A percentile compares a stretch with the other conserved stretches of the same genome.
Conservation (phyloP, 2,797 vertebrate species). For the Mus minutoides region DNA sequence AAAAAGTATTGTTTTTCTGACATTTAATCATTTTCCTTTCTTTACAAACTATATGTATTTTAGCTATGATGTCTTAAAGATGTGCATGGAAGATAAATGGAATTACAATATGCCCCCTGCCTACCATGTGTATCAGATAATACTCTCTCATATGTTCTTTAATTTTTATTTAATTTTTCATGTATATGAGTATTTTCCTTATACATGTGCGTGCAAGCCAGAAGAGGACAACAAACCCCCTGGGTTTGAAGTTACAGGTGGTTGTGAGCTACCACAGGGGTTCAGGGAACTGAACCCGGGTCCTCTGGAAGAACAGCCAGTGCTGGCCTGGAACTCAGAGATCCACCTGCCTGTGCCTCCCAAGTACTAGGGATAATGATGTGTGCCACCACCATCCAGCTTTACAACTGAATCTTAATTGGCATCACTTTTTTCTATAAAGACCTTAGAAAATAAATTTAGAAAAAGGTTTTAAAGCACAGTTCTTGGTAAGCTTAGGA, state of each 20-base stretch:
- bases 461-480: neutral
- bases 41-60: conserved; percentile 37
- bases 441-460: neutral
- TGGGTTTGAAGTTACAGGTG: neutral
- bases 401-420: neutral
- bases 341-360: neutral
- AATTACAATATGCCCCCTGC: neutral
- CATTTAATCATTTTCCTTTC: conserved; percentile 50
- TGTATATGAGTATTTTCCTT: neutral
- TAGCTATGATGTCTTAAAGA: neutral
- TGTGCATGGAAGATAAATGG: neutral
- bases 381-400: neutral
- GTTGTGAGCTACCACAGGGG: neutral
- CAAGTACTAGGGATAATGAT: neutral
- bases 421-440: conserved; percentile 8
- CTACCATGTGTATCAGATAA: neutral
- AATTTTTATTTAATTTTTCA: neutral
- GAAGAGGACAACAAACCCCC: neutral
- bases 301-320: neutral
- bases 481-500: neutral
- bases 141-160: neutral
- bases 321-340: neutral
- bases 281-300: neutral
- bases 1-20: conserved; percentile 44
- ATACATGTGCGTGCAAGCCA: neutral